Evolutionary conservation across 2,888 invertebrate genomes (phyloP).

Genomic region (Crioceris asparagi): DNA sequence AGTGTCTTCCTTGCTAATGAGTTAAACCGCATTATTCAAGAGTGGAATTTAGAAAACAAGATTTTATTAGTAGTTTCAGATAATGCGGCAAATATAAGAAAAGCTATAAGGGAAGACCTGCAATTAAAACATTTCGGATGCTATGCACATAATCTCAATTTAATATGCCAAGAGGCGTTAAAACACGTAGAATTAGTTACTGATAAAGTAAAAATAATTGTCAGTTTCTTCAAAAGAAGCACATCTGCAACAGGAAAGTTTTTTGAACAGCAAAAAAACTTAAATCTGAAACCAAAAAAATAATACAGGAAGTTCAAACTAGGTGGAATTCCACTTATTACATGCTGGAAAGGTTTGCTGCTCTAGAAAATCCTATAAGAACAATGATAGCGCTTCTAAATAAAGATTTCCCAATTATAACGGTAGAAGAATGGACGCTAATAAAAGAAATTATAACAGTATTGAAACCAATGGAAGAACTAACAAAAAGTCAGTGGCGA

Average conservation of each 20-base stretch:
- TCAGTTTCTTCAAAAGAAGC: constrained; percentile 22
- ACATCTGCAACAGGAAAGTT: constrained; percentile 12
- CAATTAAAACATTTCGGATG: constrained; percentile 21
- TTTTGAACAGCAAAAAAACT: background rate
- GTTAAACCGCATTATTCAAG: constrained; percentile 12
- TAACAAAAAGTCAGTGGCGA: constrained; percentile 18
- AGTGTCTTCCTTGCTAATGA: constrained; percentile 5
- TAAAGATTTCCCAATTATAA: constrained; percentile 12
- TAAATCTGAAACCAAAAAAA: constrained; percentile 7
- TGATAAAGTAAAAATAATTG: constrained; percentile 18
- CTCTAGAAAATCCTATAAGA: constrained; percentile 17
- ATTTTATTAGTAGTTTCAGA: constrained; percentile 23
- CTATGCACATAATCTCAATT: constrained; percentile 25
- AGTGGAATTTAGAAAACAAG: constrained; percentile 23
- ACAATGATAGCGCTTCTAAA: constrained; percentile 15
- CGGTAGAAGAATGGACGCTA: constrained; percentile 17
- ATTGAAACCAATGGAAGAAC: constrained; percentile 17
- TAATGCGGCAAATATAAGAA: constrained; percentile 25
- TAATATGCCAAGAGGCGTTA: constrained; percentile 18
- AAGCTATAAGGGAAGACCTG: constrained; percentile 16
- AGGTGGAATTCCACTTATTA: constrained; percentile 19
- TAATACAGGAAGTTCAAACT: constrained; percentile 16
- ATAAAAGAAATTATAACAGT: constrained; percentile 13
- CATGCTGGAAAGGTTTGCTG: constrained; percentile 14
- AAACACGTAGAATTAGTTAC: constrained; percentile 4